These are phyloP conservation scores for Schizothorax lantsangensis DNA, from an alignment of 2,797 vertebrate species.

Conservation along the genomic window DNA sequence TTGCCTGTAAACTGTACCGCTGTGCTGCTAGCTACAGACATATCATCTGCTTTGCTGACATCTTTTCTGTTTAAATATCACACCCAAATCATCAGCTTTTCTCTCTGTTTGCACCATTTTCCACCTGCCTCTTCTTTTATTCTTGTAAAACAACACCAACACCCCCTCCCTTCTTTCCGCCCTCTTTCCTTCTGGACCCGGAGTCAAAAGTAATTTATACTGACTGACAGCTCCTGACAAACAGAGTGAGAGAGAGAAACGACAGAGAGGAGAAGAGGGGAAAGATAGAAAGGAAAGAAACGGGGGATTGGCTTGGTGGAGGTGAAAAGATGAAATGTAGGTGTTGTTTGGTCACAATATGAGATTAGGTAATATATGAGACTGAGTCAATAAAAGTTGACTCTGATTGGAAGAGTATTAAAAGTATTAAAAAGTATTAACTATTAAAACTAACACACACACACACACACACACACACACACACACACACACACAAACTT, in stretches of 20 bases:
- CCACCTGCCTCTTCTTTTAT: not conserved
- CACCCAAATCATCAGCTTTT: not conserved
- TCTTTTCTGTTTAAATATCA: not conserved
- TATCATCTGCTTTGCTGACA: not conserved
- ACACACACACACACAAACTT: too few species aligned
- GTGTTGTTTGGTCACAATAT: not conserved
- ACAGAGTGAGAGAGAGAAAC: constrained; percentile 5
- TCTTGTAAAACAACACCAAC: not conserved
- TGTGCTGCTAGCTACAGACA: not conserved
- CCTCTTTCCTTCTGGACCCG: constrained; percentile 18
- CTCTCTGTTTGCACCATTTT: constrained; percentile 22
- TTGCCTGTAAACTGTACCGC: not conserved
- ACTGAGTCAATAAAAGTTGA: not conserved
- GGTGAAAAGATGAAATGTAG: not conserved
- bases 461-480: too few species aligned
- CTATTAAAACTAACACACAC: not conserved
- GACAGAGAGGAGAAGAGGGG: not conserved
- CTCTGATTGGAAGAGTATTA: not conserved
- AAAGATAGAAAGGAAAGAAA: not conserved
- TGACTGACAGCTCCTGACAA: constrained; percentile 67
- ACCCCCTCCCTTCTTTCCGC: not conserved
- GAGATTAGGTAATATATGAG: not conserved
- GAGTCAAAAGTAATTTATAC: constrained; percentile 64
- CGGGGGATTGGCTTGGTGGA: not conserved
- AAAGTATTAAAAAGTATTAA: too few species aligned